These are phyloP conservation scores for Sclerurus mexicanus DNA, from an alignment of 2,113 vertebrate genomes.

Conservation along the genomic window DNA sequence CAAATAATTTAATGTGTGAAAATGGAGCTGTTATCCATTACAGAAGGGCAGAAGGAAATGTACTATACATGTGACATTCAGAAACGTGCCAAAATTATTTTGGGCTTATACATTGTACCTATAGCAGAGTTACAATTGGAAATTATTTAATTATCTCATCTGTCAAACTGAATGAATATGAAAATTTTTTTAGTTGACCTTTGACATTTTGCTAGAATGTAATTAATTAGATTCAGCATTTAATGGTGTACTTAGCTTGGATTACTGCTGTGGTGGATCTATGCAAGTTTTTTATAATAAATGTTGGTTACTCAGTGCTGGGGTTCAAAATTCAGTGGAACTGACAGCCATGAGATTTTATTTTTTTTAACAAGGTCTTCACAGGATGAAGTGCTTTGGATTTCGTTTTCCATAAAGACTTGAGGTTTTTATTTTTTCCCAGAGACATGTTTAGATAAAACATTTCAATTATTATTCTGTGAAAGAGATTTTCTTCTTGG, in stretches of 20 bases:
- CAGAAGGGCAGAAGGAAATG: neutral
- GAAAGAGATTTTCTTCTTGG: neutral
- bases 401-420: neutral
- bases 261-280: neutral
- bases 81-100: neutral
- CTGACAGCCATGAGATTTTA: neutral
- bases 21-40: neutral
- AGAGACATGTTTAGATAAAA: neutral
- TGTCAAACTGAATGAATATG: neutral
- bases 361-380: neutral
- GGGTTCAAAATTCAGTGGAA: neutral
- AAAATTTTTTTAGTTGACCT: neutral
- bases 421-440: neutral
- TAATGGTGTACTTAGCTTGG: neutral
- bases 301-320: neutral
- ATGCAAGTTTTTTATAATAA: neutral
- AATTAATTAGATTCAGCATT: neutral
- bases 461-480: neutral
- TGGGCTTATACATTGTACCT: neutral
- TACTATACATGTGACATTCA: neutral
- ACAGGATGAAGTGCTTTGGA: neutral
- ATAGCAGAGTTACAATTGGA: neutral
- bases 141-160: neutral
- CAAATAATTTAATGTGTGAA: neutral
- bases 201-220: neutral